Base-by-base conservation (phyloP, 2,113 vertebrate species). In the Puffinus mauretanicus region DNA sequence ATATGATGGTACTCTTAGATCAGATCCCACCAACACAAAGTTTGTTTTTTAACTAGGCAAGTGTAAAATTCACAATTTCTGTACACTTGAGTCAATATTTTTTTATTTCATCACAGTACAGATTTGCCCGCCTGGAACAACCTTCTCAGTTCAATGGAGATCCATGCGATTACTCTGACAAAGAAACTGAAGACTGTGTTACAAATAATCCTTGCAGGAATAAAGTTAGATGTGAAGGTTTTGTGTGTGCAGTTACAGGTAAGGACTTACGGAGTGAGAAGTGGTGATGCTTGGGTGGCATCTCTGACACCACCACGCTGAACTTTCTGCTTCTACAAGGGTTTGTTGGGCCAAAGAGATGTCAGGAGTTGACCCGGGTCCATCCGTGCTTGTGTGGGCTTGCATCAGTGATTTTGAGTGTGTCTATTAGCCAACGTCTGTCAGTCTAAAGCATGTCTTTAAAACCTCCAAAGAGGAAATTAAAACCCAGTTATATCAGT, bases 61-160 rank as follows among this genome's bases (percentile, higher is more conserved):
- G 58, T 10, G 1, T 91, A 82, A 93, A 94, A 96, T 79, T 93
- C 86, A 13, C 88, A 30, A 21, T 90, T 94, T 90, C 64, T 70
- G 9, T 52, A 47, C 78, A 3, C 51, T 82, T 13, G 62, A 91
- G 82, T 90, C 91, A 86, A 36, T 92, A 55, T 86, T 92, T 89
- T 89, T 96, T 88, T 89, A 71, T 93, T 96, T 92, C 81, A 66
- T 62, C 89, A 32, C 96, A 99, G 99, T 99, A 98, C 97, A 98
- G 99, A 82, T 98, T 98, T 38, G 97, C 98, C 79, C 98, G 64
- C 70, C 96, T 99, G 96, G 95, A 98, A 47, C 98, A 88, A 80
- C 98, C 98, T 2, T 98, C 99, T 94, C 98, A 99, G 98, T 99
- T 99, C 90, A 87, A 95, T 10, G 99, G 99, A 62, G 98, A 99